A percentile compares a stretch with the other conserved stretches of the same genome.
These are phyloP conservation scores for Cryptomyrus ogoouensis DNA, from an alignment of 2,113 vertebrate genomes.

Conservation along the genomic window DNA sequence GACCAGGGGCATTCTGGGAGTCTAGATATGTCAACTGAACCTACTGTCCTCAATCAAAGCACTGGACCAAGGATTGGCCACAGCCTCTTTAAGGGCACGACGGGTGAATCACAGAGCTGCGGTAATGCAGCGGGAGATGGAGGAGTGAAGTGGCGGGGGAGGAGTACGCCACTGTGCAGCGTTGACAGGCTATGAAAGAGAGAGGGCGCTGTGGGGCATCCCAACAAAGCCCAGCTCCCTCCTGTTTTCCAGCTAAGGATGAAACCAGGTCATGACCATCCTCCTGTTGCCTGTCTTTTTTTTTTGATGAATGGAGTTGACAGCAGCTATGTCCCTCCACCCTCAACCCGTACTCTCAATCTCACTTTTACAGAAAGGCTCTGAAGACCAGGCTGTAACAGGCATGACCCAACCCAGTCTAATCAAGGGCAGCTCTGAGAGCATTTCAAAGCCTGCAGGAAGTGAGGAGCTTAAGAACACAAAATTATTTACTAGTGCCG, in stretches of 20 bases:
- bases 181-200: neutral
- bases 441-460: neutral
- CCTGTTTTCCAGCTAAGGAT: neutral
- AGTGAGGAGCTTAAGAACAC: neutral
- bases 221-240: neutral
- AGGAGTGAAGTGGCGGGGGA: neutral
- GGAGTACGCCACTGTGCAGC: neutral
- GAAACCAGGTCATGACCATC: conserved; percentile 4
- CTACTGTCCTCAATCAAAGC: neutral
- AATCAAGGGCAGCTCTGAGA: neutral
- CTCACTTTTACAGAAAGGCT: neutral
- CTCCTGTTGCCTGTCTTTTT: neutral
- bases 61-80: neutral
- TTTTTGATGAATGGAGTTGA: neutral
- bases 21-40: neutral
- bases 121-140: too few relatives aligned
- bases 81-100: neutral
- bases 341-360: neutral
- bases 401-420: neutral
- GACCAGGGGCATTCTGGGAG: neutral
- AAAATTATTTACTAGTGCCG: neutral
- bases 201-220: neutral
- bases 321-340: neutral
- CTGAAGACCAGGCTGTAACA: neutral
- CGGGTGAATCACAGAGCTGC: neutral